phyloP scores from a whole-genome alignment of 2,113 vertebrate genomes.

The Amazona vittata region DNA sequence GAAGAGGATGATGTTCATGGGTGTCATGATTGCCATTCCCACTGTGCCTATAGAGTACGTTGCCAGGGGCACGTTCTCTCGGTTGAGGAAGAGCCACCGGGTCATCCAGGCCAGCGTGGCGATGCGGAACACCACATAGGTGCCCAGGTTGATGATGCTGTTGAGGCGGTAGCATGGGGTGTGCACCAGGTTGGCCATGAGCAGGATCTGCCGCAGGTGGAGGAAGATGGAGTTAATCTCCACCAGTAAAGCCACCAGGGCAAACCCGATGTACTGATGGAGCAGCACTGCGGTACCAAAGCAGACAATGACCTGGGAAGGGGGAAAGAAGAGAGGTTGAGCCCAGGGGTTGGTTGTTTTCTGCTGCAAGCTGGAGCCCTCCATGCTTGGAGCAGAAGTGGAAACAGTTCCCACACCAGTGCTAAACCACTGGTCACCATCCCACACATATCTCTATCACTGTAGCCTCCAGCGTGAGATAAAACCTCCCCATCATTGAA shows the following conservation, averaged over 20 bases:
- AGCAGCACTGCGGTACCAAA: slow-evolving; percentile 83
- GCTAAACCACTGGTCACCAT: neutral
- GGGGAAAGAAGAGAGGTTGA: neutral
- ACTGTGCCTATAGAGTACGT: slow-evolving; percentile 83
- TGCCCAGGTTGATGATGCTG: slow-evolving; percentile 88
- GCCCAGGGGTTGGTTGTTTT: neutral
- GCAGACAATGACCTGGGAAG: slow-evolving; percentile 85
- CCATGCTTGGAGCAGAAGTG: neutral
- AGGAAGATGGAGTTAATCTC: slow-evolving; percentile 93
- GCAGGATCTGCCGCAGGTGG: slow-evolving; percentile 85
- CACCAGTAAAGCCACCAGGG: slow-evolving; percentile 88
- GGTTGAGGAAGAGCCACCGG: slow-evolving; percentile 86
- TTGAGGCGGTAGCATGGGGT: slow-evolving; percentile 81
- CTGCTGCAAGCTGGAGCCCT: neutral
- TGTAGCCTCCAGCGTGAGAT: neutral
- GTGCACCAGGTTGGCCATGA: slow-evolving; percentile 78
- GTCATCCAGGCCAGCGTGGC: slow-evolving; percentile 92
- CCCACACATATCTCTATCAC: neutral
- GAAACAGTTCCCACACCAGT: fast-evolving
- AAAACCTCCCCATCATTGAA: neutral
- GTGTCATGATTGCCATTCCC: slow-evolving; percentile 86
- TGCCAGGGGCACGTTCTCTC: slow-evolving; percentile 77
- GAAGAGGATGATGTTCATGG: slow-evolving; percentile 85
- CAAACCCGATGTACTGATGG: slow-evolving; percentile 82
- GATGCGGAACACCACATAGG: slow-evolving; percentile 89